Evolutionary conservation across 2,113 vertebrate genomes (phyloP), one percentile per base, ranked within the genome.

Genomic region (Hydropotes inermis): DNA sequence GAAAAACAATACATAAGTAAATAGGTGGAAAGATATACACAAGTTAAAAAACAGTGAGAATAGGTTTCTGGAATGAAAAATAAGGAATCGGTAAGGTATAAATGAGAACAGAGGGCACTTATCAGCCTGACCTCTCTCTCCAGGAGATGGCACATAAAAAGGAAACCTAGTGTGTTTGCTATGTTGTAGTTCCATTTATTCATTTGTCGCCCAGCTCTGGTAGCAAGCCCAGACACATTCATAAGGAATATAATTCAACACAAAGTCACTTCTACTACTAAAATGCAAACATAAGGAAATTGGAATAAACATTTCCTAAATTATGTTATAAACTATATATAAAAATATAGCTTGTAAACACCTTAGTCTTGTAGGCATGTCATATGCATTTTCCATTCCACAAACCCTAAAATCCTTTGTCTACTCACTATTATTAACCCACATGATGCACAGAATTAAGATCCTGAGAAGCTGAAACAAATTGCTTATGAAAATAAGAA

Each of bases 261-360:
- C 52, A 86, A 92, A 85, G 11, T 54, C 82, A 39, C 47, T 91
- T 95, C 90, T 6, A 61, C 47, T 97, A 19, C 47, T 83, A 92
- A 95, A 97, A 97, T 33, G 3, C 23, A 97, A 98, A 92, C 82
- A 57, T 47, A 94, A 50, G 0, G 82, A 76, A 88, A 89, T 30
- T 27, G n/a, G 52, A 90, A 60, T 96, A 90, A 95, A 93, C 47
- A 83, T 86, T 86, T 93, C 83, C 39, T 91, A 90, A 95, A 64
- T 78, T 96, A 79, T n/a, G 28, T 13, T 94, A 86, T 70, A 55
- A 91, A 19, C n/a, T 70, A 60, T 86, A n/a, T 39, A 81, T 89
- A 23, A 61, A 39, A 95, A 61, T 43, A 82, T 54, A 82, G 23
- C 16, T 43, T 52, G 33, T 36, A 79, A 79, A 52, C 27, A 14